phyloP scores from a whole-genome alignment of 1,140 invertebrate species.

The Tribolium castaneum region DNA sequence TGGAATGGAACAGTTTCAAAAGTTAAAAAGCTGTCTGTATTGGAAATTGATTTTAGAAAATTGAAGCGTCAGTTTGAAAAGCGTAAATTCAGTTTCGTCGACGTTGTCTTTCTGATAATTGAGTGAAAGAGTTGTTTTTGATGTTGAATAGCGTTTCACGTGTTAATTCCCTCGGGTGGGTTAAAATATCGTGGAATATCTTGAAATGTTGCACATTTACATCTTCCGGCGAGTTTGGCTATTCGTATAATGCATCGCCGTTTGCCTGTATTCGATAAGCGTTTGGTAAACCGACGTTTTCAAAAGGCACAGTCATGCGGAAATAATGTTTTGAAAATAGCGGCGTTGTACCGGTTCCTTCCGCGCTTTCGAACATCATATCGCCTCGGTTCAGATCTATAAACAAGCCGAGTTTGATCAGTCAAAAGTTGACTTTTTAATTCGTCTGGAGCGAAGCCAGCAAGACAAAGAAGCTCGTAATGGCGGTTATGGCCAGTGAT shows the following conservation, averaged over 20 bases:
- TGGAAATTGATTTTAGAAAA: neutral
- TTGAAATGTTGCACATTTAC: conserved; percentile 13
- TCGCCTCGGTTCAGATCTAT: conserved; percentile 22
- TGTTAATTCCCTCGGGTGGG: conserved; percentile 12
- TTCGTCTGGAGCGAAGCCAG: conserved; percentile 25
- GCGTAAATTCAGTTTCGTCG: neutral
- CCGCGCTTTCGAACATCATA: conserved; percentile 43
- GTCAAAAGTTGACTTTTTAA: conserved; percentile 31
- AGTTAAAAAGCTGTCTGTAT: neutral
- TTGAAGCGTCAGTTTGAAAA: neutral
- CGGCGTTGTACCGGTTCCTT: conserved; percentile 34
- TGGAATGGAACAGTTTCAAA: too few species aligned
- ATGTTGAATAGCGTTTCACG: neutral
- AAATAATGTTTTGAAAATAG: conserved; percentile 56
- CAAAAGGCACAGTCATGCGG: conserved; percentile 53
- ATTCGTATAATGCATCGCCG: conserved; percentile 42
- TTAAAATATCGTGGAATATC: neutral
- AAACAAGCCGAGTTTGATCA: conserved; percentile 36
- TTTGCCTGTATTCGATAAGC: conserved; percentile 52
- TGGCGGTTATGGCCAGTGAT: conserved; percentile 26
- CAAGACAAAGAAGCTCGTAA: conserved; percentile 16
- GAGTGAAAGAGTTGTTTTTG: conserved; percentile 23
- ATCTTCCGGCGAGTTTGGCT: conserved; percentile 23
- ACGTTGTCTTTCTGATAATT: neutral
- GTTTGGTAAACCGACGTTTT: conserved; percentile 45